Evolutionary conservation across 2,113 vertebrate species (phyloP).

Genomic region (Prionailurus bengalensis): DNA sequence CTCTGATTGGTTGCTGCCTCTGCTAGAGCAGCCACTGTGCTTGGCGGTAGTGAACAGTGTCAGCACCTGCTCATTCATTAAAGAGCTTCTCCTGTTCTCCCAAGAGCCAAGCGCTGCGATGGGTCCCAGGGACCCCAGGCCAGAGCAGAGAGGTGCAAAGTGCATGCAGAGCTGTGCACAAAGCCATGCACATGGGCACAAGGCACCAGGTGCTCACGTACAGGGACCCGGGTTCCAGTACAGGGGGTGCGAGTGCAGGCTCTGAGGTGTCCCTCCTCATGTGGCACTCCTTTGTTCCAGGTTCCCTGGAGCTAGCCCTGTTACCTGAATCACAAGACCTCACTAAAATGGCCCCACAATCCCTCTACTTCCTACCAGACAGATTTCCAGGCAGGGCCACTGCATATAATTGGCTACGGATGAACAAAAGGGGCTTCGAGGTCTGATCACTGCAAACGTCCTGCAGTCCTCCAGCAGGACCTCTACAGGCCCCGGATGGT

Average conservation of each 20-base stretch:
- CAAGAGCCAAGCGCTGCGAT: neutral
- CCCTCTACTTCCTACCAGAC: neutral
- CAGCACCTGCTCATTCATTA: neutral
- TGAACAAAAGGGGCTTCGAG: neutral
- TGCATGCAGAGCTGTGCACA: neutral
- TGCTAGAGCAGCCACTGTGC: neutral
- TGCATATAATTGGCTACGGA: neutral
- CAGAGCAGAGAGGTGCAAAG: neutral
- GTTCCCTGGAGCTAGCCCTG: neutral
- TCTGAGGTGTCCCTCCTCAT: neutral
- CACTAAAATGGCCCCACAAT: neutral
- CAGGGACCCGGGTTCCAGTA: neutral
- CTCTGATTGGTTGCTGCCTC: neutral
- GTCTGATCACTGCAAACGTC: neutral
- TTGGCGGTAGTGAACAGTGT: neutral
- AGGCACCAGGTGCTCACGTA: rapidly evolving
- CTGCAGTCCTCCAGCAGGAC: neutral
- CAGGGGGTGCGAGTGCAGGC: rapidly evolving
- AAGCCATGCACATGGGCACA: neutral
- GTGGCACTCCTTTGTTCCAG: neutral
- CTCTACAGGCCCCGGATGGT: neutral
- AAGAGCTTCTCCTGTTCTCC: neutral
- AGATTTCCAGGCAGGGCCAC: neutral
- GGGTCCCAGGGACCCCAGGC: neutral
- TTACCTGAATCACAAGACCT: slow-evolving; percentile 14